A percentile compares a stretch with the other conserved stretches of the same genome.
These are phyloP conservation scores for Vanessa tameamea DNA, from an alignment of 1,140 invertebrate species.

Conservation along the genomic window DNA sequence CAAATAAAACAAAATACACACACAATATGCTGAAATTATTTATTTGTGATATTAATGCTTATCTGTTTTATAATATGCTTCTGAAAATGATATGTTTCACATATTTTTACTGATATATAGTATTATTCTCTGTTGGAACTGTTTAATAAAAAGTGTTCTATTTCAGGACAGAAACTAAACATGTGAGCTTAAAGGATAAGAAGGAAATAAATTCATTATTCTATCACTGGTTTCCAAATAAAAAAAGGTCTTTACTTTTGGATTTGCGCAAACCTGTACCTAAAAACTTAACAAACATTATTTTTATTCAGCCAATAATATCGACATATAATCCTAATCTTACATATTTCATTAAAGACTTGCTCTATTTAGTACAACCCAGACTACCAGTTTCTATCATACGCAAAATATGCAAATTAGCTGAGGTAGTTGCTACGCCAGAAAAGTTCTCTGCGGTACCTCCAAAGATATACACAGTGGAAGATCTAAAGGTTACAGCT, in stretches of 20 bases:
- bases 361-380: conserved; percentile 63
- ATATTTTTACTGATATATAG: too few species aligned
- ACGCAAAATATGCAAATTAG: conserved; percentile 61
- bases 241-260: conserved; percentile 56
- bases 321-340: conserved; percentile 66
- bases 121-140: too few species aligned
- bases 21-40: too few species aligned
- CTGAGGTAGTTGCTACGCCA: conserved; percentile 63
- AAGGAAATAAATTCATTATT: conserved; percentile 58
- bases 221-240: conserved; percentile 71
- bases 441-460: conserved; percentile 45
- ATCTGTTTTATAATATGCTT: too few species aligned
- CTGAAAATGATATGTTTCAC: too few species aligned
- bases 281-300: conserved; percentile 54
- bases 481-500: conserved; percentile 52
- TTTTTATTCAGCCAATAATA: conserved; percentile 64
- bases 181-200: conserved; percentile 44
- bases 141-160: conserved; percentile 24
- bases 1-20: too few species aligned
- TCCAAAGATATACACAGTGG: conserved; percentile 61
- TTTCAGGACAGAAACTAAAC: conserved; percentile 49
- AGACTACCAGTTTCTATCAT: conserved; percentile 46
- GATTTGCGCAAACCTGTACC: conserved; percentile 65
- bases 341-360: conserved; percentile 59
- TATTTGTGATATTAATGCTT: too few species aligned